Percentiles rank a stretch among this genome's conserved stretches.
Evolutionary conservation across 1,140 invertebrate species (phyloP).

Genomic region (Euwallacea similis): DNA sequence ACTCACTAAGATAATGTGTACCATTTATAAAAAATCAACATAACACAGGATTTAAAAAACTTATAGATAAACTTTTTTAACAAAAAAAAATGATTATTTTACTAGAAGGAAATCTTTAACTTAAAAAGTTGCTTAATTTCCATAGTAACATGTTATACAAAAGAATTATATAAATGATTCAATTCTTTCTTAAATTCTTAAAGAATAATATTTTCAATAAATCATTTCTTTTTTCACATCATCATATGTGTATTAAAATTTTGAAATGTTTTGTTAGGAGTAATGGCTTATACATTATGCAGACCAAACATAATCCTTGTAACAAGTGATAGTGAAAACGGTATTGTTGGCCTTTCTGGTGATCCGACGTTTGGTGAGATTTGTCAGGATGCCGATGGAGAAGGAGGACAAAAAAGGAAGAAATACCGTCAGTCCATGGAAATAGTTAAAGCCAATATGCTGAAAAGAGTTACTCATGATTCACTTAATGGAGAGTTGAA

Average conservation of each 20-base stretch:
- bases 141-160: too few relatives aligned
- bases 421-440: conserved; percentile 50
- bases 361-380: conserved; percentile 62
- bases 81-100: too few relatives aligned
- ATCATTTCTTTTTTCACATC: conserved; percentile 22
- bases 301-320: conserved; percentile 63
- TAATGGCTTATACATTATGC: conserved; percentile 66
- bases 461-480: conserved; percentile 52
- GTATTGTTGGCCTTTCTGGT: conserved; percentile 57
- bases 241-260: conserved; percentile 19
- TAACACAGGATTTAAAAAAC: too few relatives aligned
- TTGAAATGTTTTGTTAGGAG: conserved; percentile 51
- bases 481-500: conserved; percentile 33
- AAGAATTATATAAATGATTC: too few relatives aligned
- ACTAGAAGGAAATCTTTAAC: too few relatives aligned
- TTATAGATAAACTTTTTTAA: too few relatives aligned
- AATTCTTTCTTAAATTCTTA: background rate
- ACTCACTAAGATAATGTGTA: too few relatives aligned
- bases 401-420: conserved; percentile 55
- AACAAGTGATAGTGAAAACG: conserved; percentile 58
- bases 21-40: too few relatives aligned
- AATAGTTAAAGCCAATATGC: conserved; percentile 54
- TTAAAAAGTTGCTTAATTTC: too few relatives aligned
- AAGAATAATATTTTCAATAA: too few relatives aligned
- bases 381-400: conserved; percentile 53